These are phyloP conservation scores for Macropus fuliginosus DNA, from an alignment of 2,797 vertebrate genomes.

Conservation along the genomic window DNA sequence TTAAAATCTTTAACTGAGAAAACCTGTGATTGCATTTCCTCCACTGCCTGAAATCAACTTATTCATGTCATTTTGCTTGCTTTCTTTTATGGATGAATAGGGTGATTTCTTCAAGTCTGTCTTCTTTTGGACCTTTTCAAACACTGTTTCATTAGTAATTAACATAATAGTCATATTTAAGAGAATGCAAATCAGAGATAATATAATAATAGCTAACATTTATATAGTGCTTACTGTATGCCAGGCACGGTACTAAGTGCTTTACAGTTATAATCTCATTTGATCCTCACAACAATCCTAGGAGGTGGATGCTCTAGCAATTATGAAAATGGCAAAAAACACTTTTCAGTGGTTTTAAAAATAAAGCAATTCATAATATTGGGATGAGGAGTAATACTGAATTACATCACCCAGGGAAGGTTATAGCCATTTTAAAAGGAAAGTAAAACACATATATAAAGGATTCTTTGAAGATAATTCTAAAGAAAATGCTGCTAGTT, in stretches of 20 bases:
- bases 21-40: constrained; percentile 80
- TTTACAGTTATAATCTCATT: neutral
- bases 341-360: constrained; percentile 94
- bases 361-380: constrained; percentile 96
- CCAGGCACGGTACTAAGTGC: neutral
- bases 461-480: constrained; percentile 91
- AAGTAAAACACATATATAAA: constrained; percentile 95
- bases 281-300: neutral
- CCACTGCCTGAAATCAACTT: constrained; percentile 83
- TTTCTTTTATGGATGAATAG: constrained; percentile 82
- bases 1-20: constrained; percentile 60
- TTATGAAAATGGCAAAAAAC: constrained; percentile 97
- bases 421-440: constrained; percentile 91
- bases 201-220: neutral
- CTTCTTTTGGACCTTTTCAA: constrained; percentile 77
- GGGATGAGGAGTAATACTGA: constrained; percentile 92
- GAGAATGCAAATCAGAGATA: constrained; percentile 91
- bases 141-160: constrained; percentile 89
- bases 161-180: constrained; percentile 92
- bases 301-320: constrained; percentile 82
- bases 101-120: constrained; percentile 71
- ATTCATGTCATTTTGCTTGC: constrained; percentile 82
- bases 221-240: neutral
- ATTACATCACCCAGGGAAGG: constrained; percentile 94
- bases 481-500: constrained; percentile 92